Base-by-base conservation (phyloP, 2,797 vertebrate species). In the Peromyscus nudipes region DNA sequence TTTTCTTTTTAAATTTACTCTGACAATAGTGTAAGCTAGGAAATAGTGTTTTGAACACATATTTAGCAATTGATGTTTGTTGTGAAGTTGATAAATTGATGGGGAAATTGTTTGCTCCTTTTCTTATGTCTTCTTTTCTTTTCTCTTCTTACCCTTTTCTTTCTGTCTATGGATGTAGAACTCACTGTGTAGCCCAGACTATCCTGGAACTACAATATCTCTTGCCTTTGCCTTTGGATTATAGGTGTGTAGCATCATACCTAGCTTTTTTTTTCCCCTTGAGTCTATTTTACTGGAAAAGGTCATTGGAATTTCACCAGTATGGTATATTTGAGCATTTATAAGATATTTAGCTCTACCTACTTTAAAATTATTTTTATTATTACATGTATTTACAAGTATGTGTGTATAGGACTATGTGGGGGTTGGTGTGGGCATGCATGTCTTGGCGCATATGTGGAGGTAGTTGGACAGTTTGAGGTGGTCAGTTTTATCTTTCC, bases 261-360 rank as follows among this genome's bases (percentile, higher is more conserved):
- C 13, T 3, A 52, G 43, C 43, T 25, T 4, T 52, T 34, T 69
- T 69, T 34, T 52, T 69, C 71, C 13, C 9, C 21, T 55, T 31
- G 29, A 49, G 17, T 85, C 43, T 69, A 4, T 52, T 86, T 65
- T 73, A 73, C 27, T 57, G 49, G 49, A 37, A 87, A 71, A 40
- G 49, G 67, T 87, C 75, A 91, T 40, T 94, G 64, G 57, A 84
- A 91, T 81, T 92, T 96, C 29, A 93, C 87, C 40, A 94, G 16
- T 34, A 7, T 92, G 25, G 82, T 80, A 29, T 94, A 92, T 89
- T 89, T 96, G 25, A 96, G 76, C 23, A 89, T 91, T 95, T 96
- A 76, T 92, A 82, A 94, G 31, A 79, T 77, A 2, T 92, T 84
- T 82, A 79, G 27, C 83, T 65, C 83, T 86, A 92, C 6, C 11